Base-by-base conservation (phyloP, 1,140 invertebrate species). In the Limonius californicus region DNA sequence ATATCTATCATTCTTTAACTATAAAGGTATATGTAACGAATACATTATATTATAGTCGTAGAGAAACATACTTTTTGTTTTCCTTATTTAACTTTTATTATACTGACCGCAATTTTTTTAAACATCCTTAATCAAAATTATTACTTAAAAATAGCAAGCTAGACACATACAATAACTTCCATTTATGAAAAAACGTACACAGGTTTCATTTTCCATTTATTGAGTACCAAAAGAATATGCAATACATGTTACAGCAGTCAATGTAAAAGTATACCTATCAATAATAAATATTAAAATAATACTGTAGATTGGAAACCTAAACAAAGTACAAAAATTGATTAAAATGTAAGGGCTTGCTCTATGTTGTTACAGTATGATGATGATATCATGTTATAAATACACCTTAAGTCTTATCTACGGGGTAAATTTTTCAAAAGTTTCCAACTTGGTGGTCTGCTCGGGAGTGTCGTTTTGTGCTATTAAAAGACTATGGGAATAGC, bases 401-500 rank as follows among this genome's bases (percentile, higher is more conserved):
- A 39, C n/a, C n/a, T 39, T 39, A 39, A 39, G 35, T 39, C 8
- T 6, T 32, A 45, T 12, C 45, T 61, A 55, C 6, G 68, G 67
- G 58, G 68, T 64, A 39, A 67, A 73, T 43, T 67, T 35, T 14
- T 76, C 83, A 39, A 90, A 77, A 65, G 85, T 84, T 54, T 82
- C 80, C 54, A 91, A 72, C 64, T 82, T 84, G 14, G 80, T 79
- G 64, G 80, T 82, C 30, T 89, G 87, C 65, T 88, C 84, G 11
- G 89, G 86, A 1, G 84, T 81, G 27, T 85, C 82, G 65, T 86
- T 82, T 12, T 84, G 74, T 9, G 83, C 87, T 39, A 91, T 83
- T 66, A 95, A 77, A 60, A 94, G 74, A 0, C 91, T 89, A 75
- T 96, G 92, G 11, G 89, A 90, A 63, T 87, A 85, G 14, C 94